Conservation (phyloP, 2,797 vertebrate genomes). For the Apodemus agrarius region DNA sequence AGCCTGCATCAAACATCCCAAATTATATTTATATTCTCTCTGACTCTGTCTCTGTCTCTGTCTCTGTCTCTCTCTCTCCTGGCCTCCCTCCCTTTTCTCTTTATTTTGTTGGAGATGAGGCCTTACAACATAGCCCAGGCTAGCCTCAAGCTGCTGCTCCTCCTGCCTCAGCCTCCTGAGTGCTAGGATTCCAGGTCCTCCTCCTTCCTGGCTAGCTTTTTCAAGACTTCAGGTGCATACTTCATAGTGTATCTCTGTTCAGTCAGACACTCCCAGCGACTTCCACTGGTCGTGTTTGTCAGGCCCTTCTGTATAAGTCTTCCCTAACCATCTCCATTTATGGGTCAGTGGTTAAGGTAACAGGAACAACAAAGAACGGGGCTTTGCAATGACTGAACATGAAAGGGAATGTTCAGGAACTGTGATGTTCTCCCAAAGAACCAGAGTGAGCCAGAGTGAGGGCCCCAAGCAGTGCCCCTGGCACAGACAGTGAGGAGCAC, state of each 20-base stretch:
- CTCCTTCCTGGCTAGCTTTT: neutral
- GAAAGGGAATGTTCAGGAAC: slow-evolving; percentile 59
- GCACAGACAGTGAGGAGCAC: neutral
- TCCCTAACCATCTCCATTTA: slow-evolving; percentile 47
- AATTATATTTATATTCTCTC: neutral
- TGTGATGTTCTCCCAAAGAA: neutral
- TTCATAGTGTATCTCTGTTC: neutral
- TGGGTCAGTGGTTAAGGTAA: slow-evolving; percentile 50
- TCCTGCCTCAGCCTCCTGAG: neutral
- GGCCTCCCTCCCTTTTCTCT: neutral
- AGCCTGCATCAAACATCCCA: neutral
- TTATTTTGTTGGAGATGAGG: neutral
- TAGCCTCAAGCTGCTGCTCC: neutral
- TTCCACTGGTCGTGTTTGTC: neutral
- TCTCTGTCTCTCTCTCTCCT: neutral
- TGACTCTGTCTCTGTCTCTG: neutral
- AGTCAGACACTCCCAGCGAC: slow-evolving; percentile 23
- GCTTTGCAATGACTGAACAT: slow-evolving; percentile 37
- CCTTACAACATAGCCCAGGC: neutral
- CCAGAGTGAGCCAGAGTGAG: neutral
- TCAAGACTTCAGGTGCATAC: neutral
- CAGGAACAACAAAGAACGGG: slow-evolving; percentile 32
- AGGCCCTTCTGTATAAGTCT: slow-evolving; percentile 63
- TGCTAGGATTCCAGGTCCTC: neutral
- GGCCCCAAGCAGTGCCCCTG: neutral